Evolutionary conservation across 2,113 vertebrate species (phyloP), one percentile per base, ranked within the genome.

Genomic region (Herpetotheres cachinnans): DNA sequence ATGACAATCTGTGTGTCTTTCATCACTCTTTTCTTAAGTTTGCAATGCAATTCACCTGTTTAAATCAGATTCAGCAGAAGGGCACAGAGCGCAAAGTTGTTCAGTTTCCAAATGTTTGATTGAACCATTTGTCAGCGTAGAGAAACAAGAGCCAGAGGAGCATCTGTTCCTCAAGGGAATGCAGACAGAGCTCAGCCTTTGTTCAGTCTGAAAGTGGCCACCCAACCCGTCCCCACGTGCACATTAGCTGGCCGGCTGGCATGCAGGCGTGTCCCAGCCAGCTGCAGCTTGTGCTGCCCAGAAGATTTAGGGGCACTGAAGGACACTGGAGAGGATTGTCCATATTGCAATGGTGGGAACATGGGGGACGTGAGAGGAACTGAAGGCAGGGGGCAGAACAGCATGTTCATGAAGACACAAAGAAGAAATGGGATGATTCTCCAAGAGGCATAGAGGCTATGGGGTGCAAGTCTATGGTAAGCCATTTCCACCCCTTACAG

Each of bases 141-240:
- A 76, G 83, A 89, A 95, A 83, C 25, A 73, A 87, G 65, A 94
- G 26, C 42, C 65, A 54, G 46, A 70, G 52, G 14, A 93, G 52
- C 90, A 92, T 88, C 79, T 93, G 82, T 42, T 95, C 50, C 59
- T 42, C 76, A 26, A 16, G n/a, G 69, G 91, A 94, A 89, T 74
- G 83, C 73, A 67, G 85, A 47, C 42, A 71, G 72, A 74, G 47
- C 22, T 81, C 69, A 84, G 72, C 47, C 72, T 84, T 94, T 88
- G 47, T 40, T 92, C 2, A 1, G 15, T 19, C 66, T 87, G 61
- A 14, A 56, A 56, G 77, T 27, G 32, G 76, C 69, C 80, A 81
- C 44, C 61, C 0, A 0, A 20, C 42, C 24, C 13, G 4, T 26
- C 16, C 50, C 44, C 69, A 36, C 0, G 0, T 63, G 46, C 56